Evolutionary conservation across 2,888 invertebrate genomes (phyloP).

Genomic region (Dicyrtomina minuta): DNA sequence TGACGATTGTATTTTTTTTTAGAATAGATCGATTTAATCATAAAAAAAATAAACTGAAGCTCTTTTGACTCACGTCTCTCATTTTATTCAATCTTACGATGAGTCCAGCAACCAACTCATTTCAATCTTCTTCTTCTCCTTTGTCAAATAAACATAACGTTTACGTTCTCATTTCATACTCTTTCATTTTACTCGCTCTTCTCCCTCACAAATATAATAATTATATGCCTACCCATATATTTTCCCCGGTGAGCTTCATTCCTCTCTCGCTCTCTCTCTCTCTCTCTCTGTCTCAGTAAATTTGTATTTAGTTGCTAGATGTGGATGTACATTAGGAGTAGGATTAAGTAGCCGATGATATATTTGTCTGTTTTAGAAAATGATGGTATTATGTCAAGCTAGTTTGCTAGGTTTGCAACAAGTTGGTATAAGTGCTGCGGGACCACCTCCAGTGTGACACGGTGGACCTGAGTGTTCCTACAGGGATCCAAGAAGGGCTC

Average conservation of each 20-base stretch:
- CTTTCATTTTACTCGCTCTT: neutral
- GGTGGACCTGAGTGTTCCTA: constrained; percentile 37
- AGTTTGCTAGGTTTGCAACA: neutral
- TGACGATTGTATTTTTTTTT: constrained; percentile 8
- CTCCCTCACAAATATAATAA: neutral
- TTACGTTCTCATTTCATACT: neutral
- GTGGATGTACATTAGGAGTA: too few species aligned
- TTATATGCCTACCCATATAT: too few species aligned
- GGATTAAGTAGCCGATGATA: neutral
- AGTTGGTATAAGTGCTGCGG: constrained; percentile 2
- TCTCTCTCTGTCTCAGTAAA: too few species aligned
- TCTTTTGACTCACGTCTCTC: neutral
- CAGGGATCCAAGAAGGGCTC: constrained; percentile 32
- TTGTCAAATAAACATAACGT: neutral
- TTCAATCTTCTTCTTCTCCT: neutral
- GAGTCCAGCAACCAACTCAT: constrained; percentile 1
- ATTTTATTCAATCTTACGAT: constrained; percentile 2
- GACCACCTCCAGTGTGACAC: constrained; percentile 41
- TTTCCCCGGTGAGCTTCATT: too few species aligned
- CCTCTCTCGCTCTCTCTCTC: too few species aligned
- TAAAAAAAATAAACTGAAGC: constrained; percentile 1
- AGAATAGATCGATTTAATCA: constrained; percentile 6
- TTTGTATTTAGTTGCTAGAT: too few species aligned
- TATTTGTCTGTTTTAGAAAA: neutral
- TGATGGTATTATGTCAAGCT: neutral